Conservation (phyloP, 2,113 vertebrate species). For the Mystacornis crossleyi region DNA sequence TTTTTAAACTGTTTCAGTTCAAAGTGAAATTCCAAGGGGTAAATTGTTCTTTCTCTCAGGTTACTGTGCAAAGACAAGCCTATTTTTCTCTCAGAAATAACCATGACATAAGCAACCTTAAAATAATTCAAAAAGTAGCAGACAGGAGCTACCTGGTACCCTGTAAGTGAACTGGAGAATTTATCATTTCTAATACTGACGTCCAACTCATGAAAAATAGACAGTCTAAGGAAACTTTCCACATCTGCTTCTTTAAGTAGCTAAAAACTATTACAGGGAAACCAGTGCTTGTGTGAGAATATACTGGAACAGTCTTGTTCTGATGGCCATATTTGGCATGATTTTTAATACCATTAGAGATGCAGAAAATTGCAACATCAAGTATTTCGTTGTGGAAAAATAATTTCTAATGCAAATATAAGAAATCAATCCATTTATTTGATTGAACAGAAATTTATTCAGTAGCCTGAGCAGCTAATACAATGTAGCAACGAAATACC, state of each 20-base stretch:
- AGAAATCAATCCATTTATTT: not conserved
- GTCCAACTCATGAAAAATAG: not conserved
- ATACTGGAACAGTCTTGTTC: not conserved
- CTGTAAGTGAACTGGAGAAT: not conserved
- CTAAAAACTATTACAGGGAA: not conserved
- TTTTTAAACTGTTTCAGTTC: not conserved
- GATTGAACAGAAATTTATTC: not conserved
- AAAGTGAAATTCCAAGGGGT: not conserved
- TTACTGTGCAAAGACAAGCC: not conserved
- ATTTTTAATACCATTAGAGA: not conserved
- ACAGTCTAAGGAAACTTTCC: not conserved
- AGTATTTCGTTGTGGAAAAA: not conserved
- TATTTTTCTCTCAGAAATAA: not conserved
- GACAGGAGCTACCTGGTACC: not conserved
- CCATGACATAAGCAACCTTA: not conserved
- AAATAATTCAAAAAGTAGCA: not conserved
- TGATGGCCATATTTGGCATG: not conserved
- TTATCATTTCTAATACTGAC: not conserved
- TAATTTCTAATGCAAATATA: not conserved
- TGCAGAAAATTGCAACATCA: not conserved
- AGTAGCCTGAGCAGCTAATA: not conserved
- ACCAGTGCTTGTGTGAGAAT: not conserved
- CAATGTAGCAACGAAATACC: not conserved
- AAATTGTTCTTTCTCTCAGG: not conserved
- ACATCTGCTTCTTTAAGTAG: not conserved